Conservation (phyloP, 2,113 vertebrate genomes). For the Oncorhynchus masou region DNA sequence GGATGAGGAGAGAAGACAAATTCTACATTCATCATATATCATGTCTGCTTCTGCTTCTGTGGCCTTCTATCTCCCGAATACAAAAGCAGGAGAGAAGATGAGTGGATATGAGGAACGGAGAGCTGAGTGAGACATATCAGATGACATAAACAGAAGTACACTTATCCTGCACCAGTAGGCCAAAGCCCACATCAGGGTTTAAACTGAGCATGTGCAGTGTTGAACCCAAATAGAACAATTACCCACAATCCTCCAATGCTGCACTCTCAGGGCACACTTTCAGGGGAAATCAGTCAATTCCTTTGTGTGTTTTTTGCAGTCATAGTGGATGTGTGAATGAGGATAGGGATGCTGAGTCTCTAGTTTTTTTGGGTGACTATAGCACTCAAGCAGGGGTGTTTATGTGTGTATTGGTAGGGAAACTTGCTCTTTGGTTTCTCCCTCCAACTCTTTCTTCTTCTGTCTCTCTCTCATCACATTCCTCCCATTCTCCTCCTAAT, state of each 20-base stretch:
- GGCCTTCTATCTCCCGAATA: not conserved
- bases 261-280: too few species aligned
- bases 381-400: too few species aligned
- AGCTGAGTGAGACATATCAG: slow-evolving; percentile 14
- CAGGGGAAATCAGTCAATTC: too few species aligned
- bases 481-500: slow-evolving; percentile 19
- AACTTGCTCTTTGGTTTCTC: not conserved
- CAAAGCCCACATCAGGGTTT: slow-evolving; percentile 3
- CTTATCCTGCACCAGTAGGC: not conserved
- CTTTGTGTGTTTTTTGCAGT: too few species aligned
- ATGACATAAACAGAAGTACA: slow-evolving; percentile 24
- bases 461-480: slow-evolving; percentile 11
- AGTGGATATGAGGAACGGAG: not conserved
- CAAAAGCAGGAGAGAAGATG: not conserved
- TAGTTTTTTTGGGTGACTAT: too few species aligned
- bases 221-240: too few species aligned
- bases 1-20: slow-evolving; percentile 13
- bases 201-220: not conserved
- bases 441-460: not conserved
- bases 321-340: too few species aligned
- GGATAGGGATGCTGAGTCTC: too few species aligned
- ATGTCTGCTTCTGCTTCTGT: slow-evolving; percentile 34
- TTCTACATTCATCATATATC: slow-evolving; percentile 35
- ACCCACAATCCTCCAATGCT: too few species aligned
- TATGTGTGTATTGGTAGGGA: not conserved